A percentile compares a stretch with the other conserved stretches of the same genome.
Conservation (phyloP, 2,888 invertebrate species). For the Hyposoter didymator region DNA sequence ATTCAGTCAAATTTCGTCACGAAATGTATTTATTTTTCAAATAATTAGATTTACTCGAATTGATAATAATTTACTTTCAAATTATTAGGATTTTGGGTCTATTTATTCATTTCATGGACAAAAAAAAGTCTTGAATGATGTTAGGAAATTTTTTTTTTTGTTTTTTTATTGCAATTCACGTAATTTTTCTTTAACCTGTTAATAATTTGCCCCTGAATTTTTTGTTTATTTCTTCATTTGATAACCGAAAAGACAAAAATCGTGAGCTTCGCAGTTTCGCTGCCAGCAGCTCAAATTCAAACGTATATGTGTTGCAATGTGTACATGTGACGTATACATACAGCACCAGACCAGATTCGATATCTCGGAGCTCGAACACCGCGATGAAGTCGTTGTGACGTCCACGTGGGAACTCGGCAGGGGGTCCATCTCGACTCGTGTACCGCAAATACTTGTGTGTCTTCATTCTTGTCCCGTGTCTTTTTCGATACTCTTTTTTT, state of each 20-base stretch:
- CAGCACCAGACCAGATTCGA: slow-evolving; percentile 45
- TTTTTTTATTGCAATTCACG: too few relatives aligned
- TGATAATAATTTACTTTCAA: too few relatives aligned
- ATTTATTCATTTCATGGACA: too few relatives aligned
- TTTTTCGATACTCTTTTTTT: background rate
- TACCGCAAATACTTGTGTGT: slow-evolving; percentile 64
- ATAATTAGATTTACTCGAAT: too few relatives aligned
- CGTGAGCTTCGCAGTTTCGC: background rate
- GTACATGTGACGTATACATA: slow-evolving; percentile 61
- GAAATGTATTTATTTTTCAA: background rate
- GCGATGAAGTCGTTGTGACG: slow-evolving; percentile 78
- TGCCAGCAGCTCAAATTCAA: background rate
- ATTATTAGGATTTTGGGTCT: too few relatives aligned
- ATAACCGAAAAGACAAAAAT: background rate
- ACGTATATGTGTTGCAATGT: slow-evolving; percentile 24
- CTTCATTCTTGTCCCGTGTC: slow-evolving; percentile 36
- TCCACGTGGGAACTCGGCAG: slow-evolving; percentile 82
- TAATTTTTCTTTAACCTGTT: too few relatives aligned
- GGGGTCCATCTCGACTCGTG: slow-evolving; percentile 78
- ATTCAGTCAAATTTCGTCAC: background rate
- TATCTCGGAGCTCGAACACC: slow-evolving; percentile 50
- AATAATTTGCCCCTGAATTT: too few relatives aligned
- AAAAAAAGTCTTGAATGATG: too few relatives aligned
- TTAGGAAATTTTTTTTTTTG: too few relatives aligned
- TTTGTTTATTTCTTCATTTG: background rate